Evolutionary conservation across 2,797 vertebrate genomes (phyloP).

Genomic region (Psittacula derbiana): DNA sequence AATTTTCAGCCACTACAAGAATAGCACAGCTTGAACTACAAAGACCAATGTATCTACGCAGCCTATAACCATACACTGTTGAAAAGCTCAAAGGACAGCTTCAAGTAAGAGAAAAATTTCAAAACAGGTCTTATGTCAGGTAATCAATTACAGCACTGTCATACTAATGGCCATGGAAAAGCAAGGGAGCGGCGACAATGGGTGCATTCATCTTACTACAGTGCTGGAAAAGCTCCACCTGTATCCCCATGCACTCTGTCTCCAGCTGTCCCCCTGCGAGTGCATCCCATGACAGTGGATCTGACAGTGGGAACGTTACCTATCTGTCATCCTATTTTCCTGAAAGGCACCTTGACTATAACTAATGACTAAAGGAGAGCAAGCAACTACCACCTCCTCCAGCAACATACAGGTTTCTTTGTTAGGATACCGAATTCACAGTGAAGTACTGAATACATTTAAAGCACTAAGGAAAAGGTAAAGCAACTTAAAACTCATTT

Average conservation of each 20-base stretch:
- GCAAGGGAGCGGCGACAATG: conserved; percentile 69
- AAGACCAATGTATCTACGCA: conserved; percentile 40
- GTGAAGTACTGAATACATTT: background rate
- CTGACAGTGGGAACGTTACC: conserved; percentile 43
- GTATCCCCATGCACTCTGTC: conserved; percentile 72
- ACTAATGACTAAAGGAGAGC: conserved; percentile 58
- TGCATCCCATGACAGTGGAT: conserved; percentile 58
- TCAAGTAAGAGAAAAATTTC: conserved; percentile 70
- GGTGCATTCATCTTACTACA: conserved; percentile 76
- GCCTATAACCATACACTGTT: conserved; percentile 37
- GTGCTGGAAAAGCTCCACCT: conserved; percentile 70
- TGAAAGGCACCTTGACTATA: conserved; percentile 82
- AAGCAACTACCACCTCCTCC: conserved; percentile 21
- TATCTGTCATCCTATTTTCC: conserved; percentile 77
- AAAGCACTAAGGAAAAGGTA: background rate
- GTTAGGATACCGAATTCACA: background rate
- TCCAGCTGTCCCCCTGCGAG: conserved; percentile 65
- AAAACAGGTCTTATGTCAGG: conserved; percentile 70
- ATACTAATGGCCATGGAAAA: conserved; percentile 76
- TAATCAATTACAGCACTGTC: conserved; percentile 76
- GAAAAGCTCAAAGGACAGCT: conserved; percentile 66
- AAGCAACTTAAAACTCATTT: background rate
- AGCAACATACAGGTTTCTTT: background rate
- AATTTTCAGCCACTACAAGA: conserved; percentile 63
- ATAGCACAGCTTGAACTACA: conserved; percentile 30